Conservation (phyloP, 2,888 invertebrate species). For the Zygogramma bicolorata region DNA sequence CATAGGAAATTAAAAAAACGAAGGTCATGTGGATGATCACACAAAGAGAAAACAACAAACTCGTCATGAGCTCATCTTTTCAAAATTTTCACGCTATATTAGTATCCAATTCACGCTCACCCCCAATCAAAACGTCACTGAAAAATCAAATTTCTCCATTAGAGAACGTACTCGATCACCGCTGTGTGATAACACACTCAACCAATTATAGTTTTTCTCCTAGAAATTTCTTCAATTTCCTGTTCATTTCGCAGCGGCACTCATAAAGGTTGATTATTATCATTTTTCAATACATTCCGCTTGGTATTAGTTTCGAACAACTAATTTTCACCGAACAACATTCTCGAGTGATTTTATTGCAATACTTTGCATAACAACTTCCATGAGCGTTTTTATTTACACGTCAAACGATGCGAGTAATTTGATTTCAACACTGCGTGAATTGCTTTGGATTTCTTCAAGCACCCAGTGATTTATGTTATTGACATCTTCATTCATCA, state of each 20-base stretch:
- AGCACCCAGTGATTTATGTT: too few relatives aligned
- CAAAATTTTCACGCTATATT: not conserved
- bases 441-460: not conserved
- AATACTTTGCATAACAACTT: not conserved
- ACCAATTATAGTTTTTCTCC: not conserved
- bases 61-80: not conserved
- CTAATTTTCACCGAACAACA: not conserved
- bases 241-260: not conserved
- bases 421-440: not conserved
- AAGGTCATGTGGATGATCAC: not conserved
- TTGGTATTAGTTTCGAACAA: not conserved
- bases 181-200: not conserved
- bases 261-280: not conserved
- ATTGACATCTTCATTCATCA: too few relatives aligned
- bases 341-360: not conserved
- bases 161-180: not conserved
- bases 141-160: not conserved
- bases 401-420: not conserved
- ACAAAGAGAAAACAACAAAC: not conserved
- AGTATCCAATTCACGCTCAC: not conserved
- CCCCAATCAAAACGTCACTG: not conserved
- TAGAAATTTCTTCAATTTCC: not conserved
- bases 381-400: not conserved
- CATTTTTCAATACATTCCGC: not conserved
- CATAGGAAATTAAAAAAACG: not conserved